A percentile compares a stretch with the other conserved stretches of the same genome.
These are phyloP conservation scores for Eupelmus urozonus DNA, from an alignment of 2,888 invertebrate species.

Conservation along the genomic window DNA sequence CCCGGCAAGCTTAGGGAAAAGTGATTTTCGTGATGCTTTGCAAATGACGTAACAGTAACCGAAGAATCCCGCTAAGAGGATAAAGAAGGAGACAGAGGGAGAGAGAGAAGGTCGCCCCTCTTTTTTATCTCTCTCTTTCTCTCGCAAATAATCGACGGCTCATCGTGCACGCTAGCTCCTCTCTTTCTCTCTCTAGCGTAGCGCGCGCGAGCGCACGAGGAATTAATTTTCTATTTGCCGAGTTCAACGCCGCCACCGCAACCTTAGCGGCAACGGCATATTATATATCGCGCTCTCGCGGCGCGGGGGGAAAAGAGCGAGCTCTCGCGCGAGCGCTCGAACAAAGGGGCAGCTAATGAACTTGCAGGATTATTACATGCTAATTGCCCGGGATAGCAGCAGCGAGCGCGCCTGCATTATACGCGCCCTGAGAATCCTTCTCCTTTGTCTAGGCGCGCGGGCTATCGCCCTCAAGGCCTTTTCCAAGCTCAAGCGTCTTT, in stretches of 20 bases:
- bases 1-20: slow-evolving; percentile 19
- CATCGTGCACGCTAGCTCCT: background rate
- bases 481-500: background rate
- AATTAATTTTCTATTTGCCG: slow-evolving; percentile 54
- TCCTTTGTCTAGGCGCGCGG: background rate
- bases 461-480: slow-evolving; percentile 1
- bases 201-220: slow-evolving; percentile 32
- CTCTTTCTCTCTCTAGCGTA: background rate
- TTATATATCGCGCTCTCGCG: background rate
- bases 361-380: slow-evolving; percentile 59
- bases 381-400: slow-evolving; percentile 46
- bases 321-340: slow-evolving; percentile 27
- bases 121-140: background rate
- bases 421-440: slow-evolving; percentile 33
- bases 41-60: slow-evolving; percentile 59
- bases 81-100: background rate
- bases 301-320: background rate
- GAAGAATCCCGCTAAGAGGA: slow-evolving; percentile 42
- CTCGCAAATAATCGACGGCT: slow-evolving; percentile 49
- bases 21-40: slow-evolving; percentile 55
- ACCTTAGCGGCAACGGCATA: slow-evolving; percentile 32
- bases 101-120: slow-evolving; percentile 32
- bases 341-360: slow-evolving; percentile 57
- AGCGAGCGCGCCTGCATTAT: background rate
- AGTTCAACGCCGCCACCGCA: slow-evolving; percentile 3